Evolutionary conservation across 2,797 vertebrate genomes (phyloP), one percentile per base, ranked within the genome.

Genomic region (Chaunax sp.): DNA sequence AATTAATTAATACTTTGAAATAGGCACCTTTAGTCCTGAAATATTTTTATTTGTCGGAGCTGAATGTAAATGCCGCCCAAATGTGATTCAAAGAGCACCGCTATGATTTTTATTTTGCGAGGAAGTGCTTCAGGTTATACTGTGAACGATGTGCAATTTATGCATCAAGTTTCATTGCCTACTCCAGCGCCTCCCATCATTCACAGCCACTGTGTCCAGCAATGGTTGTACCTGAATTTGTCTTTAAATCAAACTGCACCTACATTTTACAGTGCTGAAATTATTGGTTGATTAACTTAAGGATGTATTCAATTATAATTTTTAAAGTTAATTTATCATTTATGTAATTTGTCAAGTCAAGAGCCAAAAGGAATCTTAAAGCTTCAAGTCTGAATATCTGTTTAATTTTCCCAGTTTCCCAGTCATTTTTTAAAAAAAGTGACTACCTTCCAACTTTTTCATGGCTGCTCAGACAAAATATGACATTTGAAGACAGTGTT

Each of bases 31-130:
- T 57, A 8, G 0, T 0, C 2, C 1, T 15, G 20, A 54, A 60
- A 43, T 45, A 44, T 33, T 2, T 64, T 64, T 26, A 49, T 28
- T 16, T 57, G 6, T 52, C 12, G 18, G 41, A 45, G 28, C n/a
- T 33, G 28, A 37, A 40, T 13, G 19, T 1, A 22, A 66, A 50
- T 6, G 15, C 4, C 16, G 18, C 4, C 14, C 6, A 46, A 40
- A 50, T 41, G 4, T 33, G 6, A 50, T 20, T 41, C 4, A 59
- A 62, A 55, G 8, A 4, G 18, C 41, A 49, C 0, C 23, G 5
- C 3, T 33, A 11, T 45, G 2, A 40, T 30, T 30, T 52, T 38
- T 51, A 30, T 22, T 30, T 0, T 18, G 13, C 16, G 11, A 37
- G 28, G 28, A 30, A 30, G 28, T 13, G 35, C 13, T 13, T 45